Percentiles rank a stretch among this genome's conserved stretches.
phyloP scores from a whole-genome alignment of 1,140 invertebrate species.

The Trichonephila clavipes region DNA sequence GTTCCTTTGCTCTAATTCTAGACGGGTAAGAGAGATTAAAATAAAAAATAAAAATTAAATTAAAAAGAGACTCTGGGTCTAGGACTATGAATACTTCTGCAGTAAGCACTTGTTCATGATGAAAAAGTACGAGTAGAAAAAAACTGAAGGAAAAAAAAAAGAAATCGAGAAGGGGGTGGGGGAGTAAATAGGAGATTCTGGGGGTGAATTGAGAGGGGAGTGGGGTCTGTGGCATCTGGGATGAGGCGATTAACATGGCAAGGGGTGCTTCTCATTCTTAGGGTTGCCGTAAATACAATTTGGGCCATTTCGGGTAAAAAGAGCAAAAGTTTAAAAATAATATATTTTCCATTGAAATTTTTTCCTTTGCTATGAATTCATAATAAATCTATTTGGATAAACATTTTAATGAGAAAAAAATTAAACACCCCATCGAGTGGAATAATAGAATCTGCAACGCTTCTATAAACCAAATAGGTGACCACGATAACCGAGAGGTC shows the following conservation, averaged over 20 bases:
- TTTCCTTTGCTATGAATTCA: no score
- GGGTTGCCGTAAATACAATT: slow-evolving; percentile 49
- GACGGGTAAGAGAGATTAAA: background rate
- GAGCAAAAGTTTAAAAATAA: background rate
- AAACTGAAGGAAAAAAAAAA: background rate
- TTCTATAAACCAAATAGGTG: no score
- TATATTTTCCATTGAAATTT: no score
- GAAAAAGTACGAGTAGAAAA: background rate
- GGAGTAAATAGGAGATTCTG: no score
- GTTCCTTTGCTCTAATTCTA: background rate
- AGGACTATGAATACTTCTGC: slow-evolving; percentile 2
- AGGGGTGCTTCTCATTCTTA: slow-evolving; percentile 55
- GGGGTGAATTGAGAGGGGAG: no score
- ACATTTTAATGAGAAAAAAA: no score
- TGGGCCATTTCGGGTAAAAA: background rate
- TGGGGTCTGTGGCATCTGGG: slow-evolving; percentile 58
- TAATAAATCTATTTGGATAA: no score
- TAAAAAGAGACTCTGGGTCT: background rate
- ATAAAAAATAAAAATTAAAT: background rate
- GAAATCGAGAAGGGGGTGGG: no score
- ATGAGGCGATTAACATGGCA: slow-evolving; percentile 73
- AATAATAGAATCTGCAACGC: no score
- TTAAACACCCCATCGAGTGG: no score
- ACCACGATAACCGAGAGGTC: no score
- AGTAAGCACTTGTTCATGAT: slow-evolving; percentile 39